Evolutionary conservation across 2,113 vertebrate genomes (phyloP).

Genomic region (Pollimyrus isidori): DNA sequence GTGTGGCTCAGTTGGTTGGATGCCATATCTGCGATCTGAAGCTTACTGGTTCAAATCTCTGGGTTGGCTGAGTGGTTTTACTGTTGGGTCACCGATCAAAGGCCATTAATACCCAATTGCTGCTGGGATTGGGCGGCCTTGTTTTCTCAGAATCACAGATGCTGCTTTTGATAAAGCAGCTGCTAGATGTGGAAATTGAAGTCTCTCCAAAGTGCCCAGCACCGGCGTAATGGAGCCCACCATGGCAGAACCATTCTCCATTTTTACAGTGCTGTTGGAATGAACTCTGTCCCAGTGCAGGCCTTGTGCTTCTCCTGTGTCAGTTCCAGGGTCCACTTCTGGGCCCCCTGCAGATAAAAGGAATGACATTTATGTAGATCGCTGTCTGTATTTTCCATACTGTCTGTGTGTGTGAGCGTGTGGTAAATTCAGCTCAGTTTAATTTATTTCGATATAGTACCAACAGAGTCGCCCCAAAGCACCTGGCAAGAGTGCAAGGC

Average conservation of each 20-base stretch:
- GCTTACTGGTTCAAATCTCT: neutral
- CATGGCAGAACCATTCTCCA: neutral
- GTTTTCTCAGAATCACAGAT: neutral
- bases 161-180: neutral
- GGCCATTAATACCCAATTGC: neutral
- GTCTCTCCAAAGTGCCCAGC: neutral
- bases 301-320: neutral
- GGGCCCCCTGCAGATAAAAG: neutral
- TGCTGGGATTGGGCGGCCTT: neutral
- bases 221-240: neutral
- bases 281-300: neutral
- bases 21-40: neutral
- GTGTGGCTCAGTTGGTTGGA: neutral
- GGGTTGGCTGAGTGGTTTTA: neutral
- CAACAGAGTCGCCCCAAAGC: neutral
- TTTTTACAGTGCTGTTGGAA: neutral
- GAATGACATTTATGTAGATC: neutral
- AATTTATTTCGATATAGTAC: neutral
- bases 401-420: neutral
- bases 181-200: neutral
- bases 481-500: neutral
- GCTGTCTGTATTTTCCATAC: neutral
- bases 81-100: neutral
- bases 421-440: neutral
- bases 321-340: neutral